phyloP scores from a whole-genome alignment of 2,113 vertebrate genomes.

The western clawed frog (Xenopus tropicalis) region DNA sequence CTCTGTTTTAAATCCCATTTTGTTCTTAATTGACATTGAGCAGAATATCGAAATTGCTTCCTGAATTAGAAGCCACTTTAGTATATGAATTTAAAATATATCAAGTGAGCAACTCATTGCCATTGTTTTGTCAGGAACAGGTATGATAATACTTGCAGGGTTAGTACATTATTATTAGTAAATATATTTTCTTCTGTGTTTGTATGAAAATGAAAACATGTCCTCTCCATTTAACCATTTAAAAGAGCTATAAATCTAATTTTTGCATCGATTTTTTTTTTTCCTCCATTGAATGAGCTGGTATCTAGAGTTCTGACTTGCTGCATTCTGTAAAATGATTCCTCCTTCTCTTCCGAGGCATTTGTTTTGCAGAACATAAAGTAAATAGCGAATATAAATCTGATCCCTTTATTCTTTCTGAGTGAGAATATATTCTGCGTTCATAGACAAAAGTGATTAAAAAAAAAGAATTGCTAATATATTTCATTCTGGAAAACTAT shows the following conservation, averaged over 20 bases:
- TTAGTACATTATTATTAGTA: constrained; percentile 5
- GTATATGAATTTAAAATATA: too few species aligned
- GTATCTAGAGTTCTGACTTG: constrained; percentile 56
- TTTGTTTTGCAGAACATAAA: background rate
- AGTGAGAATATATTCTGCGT: too few species aligned
- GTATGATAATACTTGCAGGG: background rate
- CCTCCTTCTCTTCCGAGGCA: background rate
- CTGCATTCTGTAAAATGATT: background rate
- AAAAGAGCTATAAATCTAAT: constrained; percentile 71
- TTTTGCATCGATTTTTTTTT: constrained; percentile 63
- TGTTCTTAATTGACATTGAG: too few species aligned
- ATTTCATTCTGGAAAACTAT: too few species aligned
- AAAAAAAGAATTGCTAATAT: too few species aligned
- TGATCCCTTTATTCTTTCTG: too few species aligned
- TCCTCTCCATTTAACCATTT: constrained; percentile 70
- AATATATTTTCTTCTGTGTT: constrained; percentile 54
- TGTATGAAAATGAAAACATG: constrained; percentile 71
- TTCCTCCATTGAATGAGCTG: constrained; percentile 57
- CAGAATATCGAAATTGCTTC: too few species aligned
- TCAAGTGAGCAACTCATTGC: too few species aligned
- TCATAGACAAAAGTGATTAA: too few species aligned
- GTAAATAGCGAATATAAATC: background rate
- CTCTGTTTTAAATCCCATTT: too few species aligned
- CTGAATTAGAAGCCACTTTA: too few species aligned
- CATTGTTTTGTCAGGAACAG: too few species aligned